These are phyloP conservation scores for Columba guinea DNA, from an alignment of 2,797 vertebrate genomes.

Conservation along the genomic window DNA sequence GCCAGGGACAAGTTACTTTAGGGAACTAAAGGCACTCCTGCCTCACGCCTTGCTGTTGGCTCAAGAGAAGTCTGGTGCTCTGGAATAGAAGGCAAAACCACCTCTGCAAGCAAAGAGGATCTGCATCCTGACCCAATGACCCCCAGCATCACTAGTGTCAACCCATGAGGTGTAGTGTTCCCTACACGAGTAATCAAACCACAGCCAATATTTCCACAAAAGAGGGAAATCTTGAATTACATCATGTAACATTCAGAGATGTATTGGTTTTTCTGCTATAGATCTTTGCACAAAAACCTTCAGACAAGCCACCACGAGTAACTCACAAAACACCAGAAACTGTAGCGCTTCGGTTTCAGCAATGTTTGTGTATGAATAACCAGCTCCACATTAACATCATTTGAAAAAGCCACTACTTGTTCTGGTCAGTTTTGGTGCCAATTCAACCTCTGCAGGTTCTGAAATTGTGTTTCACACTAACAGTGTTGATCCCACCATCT, in stretches of 20 bases:
- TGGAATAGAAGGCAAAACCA: not conserved
- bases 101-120: not conserved
- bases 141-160: not conserved
- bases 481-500: no score
- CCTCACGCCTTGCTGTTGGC: not conserved
- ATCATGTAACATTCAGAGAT: not conserved
- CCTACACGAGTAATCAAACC: accelerated
- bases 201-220: not conserved
- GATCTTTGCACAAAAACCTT: not conserved
- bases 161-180: not conserved
- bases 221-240: not conserved
- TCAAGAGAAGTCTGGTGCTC: not conserved
- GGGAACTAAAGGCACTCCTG: not conserved
- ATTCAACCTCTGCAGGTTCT: not conserved
- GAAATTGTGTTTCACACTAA: not conserved
- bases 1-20: not conserved
- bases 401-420: not conserved
- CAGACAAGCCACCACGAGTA: not conserved
- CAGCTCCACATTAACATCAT: no score
- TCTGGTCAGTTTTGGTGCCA: not conserved
- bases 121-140: no score
- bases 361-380: not conserved
- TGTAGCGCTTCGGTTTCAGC: not conserved
- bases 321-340: not conserved
- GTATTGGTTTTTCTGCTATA: not conserved